Base-by-base conservation (phyloP, 1,140 invertebrate species). In the Drusus annulatus region DNA sequence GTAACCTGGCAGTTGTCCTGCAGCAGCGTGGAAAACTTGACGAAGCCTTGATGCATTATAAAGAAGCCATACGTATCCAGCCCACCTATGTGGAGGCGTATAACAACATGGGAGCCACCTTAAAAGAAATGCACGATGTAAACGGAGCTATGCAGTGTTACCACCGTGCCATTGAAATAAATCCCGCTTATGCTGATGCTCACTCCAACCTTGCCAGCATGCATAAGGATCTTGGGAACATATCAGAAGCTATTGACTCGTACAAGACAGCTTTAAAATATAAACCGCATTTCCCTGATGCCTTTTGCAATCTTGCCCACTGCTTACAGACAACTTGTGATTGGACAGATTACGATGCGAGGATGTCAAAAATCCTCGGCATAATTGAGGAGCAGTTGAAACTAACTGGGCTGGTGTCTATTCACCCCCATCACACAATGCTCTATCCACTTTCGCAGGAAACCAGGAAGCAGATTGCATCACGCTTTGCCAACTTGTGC, bases 381-480 rank as follows among this genome's bases (percentile, higher is more conserved):
- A 99, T 99, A 84, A 98, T 99, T 1, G 97, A 97, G 16, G 98
- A 99, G 86, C 98, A 99, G 87, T 88, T 99, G 21, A 96, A 98
- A 36, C 98, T 98, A 87, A 99, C 99, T 86, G 92, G 98, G 68
- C 89, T 99, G 23, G 98, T 98, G 0, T 99, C 98, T 1, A 98
- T 99, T 2, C 99, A 99, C 92, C 99, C 99, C 0, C 99, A 99
- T 91, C 99, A 99, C 90, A 99, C 98, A 19, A 99, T 99, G 98
- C 91, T 99, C 1, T 99, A 99, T 90, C 99, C 99, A 0, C 91
- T 99, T 28, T 95, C 96, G 10, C 98, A 99, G 86, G 96, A 97
- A 21, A 98, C 97, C 85, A 93, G 98, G 73, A 98, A 98, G 90
- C 96, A 96, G 2, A 99, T 99, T 86, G 98, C 98, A 31, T 95